phyloP scores from a whole-genome alignment of 2,797 vertebrate genomes.

The Aldrovandia affinis region DNA sequence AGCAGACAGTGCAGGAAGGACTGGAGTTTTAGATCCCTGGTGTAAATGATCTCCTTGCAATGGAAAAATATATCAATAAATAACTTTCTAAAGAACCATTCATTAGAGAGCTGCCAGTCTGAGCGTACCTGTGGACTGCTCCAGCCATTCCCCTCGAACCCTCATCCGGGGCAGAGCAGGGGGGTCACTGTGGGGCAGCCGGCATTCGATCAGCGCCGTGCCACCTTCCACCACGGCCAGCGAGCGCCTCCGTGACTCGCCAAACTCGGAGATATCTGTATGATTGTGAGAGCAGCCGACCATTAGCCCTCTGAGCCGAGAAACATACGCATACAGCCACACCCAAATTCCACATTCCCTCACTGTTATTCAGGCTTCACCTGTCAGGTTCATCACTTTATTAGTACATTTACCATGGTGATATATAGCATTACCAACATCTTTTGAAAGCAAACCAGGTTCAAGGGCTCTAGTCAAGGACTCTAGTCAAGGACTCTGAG shows the following conservation, averaged over 20 bases:
- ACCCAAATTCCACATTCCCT: neutral
- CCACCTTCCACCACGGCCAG: constrained; percentile 80
- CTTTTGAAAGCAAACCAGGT: neutral
- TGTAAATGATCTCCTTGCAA: too few relatives aligned
- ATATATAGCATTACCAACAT: too few relatives aligned
- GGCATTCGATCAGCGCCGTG: constrained; percentile 80
- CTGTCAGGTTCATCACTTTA: too few relatives aligned
- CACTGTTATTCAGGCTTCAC: too few relatives aligned
- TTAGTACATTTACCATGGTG: too few relatives aligned
- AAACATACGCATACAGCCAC: neutral
- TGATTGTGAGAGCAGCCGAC: neutral
- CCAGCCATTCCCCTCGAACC: constrained; percentile 84
- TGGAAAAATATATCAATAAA: too few relatives aligned
- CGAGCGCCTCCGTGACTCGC: constrained; percentile 58
- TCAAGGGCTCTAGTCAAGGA: neutral
- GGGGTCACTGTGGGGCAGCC: constrained; percentile 83
- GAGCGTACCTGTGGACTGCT: constrained; percentile 80
- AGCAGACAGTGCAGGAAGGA: too few relatives aligned
- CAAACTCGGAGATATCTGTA: constrained; percentile 84
- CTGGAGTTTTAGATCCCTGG: too few relatives aligned
- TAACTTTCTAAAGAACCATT: neutral
- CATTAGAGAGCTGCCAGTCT: neutral
- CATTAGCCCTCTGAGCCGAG: neutral
- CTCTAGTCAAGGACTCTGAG: too few relatives aligned
- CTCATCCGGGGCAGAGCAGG: constrained; percentile 81